These are phyloP conservation scores for Sebastes paucispinis DNA, from an alignment of 2,797 vertebrate genomes.

Conservation along the genomic window DNA sequence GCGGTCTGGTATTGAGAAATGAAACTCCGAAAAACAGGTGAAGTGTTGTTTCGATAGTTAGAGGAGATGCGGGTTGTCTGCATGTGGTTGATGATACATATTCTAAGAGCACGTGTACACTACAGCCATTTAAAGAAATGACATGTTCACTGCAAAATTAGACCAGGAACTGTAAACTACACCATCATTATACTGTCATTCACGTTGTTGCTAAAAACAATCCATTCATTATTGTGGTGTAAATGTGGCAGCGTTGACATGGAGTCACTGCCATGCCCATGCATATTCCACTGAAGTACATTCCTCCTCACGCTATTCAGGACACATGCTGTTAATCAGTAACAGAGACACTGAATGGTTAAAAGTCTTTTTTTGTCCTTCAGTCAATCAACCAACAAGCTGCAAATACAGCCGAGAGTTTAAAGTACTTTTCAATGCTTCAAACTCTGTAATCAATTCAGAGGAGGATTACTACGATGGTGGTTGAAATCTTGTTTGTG, in stretches of 20 bases:
- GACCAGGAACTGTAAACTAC: background rate
- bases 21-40: background rate
- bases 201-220: background rate
- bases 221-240: background rate
- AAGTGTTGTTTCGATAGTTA: background rate
- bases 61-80: background rate
- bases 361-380: slow-evolving; percentile 2
- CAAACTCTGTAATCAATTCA: slow-evolving; percentile 17
- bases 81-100: slow-evolving; percentile 20
- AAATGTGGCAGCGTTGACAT: background rate
- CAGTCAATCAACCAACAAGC: background rate
- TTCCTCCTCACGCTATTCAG: slow-evolving; percentile 27
- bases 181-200: background rate
- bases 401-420: background rate
- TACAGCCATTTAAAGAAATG: background rate
- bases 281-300: slow-evolving; percentile 16
- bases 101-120: background rate
- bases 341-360: slow-evolving; percentile 22
- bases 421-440: background rate
- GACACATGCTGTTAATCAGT: slow-evolving; percentile 54
- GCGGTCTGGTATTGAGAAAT: background rate
- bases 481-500: slow-evolving; percentile 48
- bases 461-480: background rate
- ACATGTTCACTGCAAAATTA: background rate
- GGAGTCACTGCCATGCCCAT: background rate